A percentile compares a stretch with the other conserved stretches of the same genome.
Conservation (phyloP, 2,113 vertebrate species). For the Falcunculus frontatus region DNA sequence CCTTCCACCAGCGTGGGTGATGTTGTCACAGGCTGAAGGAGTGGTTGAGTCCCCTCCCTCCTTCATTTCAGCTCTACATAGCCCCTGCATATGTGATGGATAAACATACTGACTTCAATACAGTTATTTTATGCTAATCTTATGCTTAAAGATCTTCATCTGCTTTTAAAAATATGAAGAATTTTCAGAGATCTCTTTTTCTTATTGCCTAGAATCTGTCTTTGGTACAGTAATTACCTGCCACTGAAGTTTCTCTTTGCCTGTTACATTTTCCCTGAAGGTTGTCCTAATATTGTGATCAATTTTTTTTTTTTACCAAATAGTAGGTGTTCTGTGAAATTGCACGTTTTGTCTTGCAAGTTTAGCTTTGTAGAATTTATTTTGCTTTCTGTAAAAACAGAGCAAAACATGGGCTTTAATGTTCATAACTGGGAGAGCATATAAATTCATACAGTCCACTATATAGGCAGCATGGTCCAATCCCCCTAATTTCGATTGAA, state of each 20-base stretch:
- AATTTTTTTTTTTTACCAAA: not conserved
- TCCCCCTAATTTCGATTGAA: not conserved
- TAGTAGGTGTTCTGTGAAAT: not conserved
- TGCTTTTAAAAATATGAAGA: not conserved
- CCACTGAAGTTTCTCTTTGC: not conserved
- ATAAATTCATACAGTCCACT: no score
- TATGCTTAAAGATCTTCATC: not conserved
- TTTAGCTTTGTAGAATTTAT: not conserved
- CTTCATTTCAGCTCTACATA: not conserved
- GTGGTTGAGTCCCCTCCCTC: not conserved
- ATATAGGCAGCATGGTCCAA: not conserved
- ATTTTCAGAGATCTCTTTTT: not conserved
- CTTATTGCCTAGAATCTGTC: not conserved
- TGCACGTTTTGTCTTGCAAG: not conserved
- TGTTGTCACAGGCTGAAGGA: not conserved
- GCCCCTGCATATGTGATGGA: not conserved
- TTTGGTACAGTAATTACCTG: not conserved
- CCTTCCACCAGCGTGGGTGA: rapidly evolving
- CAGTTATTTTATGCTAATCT: not conserved
- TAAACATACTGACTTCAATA: not conserved
- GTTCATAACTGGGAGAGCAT: not conserved
- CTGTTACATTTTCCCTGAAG: not conserved
- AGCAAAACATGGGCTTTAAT: not conserved
- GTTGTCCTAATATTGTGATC: not conserved
- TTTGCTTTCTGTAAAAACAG: not conserved